Evolutionary conservation across 2,888 invertebrate species (phyloP), one percentile per base, ranked within the genome.

Genomic region (Volucella bombylans): DNA sequence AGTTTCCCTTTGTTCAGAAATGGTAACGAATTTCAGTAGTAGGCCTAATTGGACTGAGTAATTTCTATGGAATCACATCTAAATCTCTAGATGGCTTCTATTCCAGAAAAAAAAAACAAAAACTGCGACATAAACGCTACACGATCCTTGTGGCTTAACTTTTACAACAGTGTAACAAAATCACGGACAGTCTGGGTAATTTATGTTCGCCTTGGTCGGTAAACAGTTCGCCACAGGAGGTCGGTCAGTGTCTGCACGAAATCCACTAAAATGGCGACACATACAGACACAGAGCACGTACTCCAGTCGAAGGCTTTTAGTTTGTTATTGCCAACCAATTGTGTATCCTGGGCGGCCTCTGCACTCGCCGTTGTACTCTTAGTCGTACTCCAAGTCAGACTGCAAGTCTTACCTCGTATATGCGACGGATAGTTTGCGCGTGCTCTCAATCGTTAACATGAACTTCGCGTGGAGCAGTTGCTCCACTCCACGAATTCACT

Each of bases 171-270:
- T 65, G 55, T 49, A 18, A 62, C 45, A 72, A 62, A 62, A 62
- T 54, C 62, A 64, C 54, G 23, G 39, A 73, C 39, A 57, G 57
- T 57, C 65, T 50, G 31, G 59, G 45, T 50, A 77, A 77, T 77
- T 77, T 77, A 77, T 77, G 54, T 47, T 61, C 43, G 38, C 68
- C 52, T 54, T 69, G 59, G 54, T 54, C 54, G 54, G 61, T 77
- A 77, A 77, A 77, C 68, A 77, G 47, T 62, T 77, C 47, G 69
- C 77, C 61, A 61, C 68, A 54, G 77, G 77, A 68, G 68, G 68
- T 61, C 77, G 68, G 54, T 77, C 76, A 54, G 61, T 54, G 47
- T 69, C 61, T 68, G 68, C 77, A 77, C 62, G 77, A 61, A 59
- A 52, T 59, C 12, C 18, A 18, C 57, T 39, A n/a, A 38, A 18